A percentile compares a stretch with the other conserved stretches of the same genome.
Conservation (phyloP, 2,113 vertebrate species). For the Caranx ignobilis region DNA sequence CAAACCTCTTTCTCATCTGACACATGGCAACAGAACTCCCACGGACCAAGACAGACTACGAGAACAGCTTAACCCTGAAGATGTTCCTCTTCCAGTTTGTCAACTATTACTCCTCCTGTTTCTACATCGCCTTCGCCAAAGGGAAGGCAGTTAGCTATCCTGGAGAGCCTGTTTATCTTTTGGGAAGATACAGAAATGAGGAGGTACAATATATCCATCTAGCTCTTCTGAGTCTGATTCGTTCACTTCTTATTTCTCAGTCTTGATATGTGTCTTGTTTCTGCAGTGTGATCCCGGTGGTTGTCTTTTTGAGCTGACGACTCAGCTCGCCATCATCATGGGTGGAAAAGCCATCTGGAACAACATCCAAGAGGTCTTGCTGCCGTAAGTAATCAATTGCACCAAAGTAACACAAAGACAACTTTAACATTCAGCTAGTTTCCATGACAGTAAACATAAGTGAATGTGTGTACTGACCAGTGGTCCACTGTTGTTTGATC, state of each 20-base stretch:
- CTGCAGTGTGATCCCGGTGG: constrained; percentile 94
- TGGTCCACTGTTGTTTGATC: neutral
- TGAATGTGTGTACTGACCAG: too few species aligned
- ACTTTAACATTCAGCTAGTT: neutral
- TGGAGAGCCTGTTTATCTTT: constrained; percentile 89
- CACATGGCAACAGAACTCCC: constrained; percentile 87
- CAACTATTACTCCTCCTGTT: constrained; percentile 97
- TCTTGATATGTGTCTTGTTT: constrained; percentile 22
- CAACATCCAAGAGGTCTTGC: constrained; percentile 93
- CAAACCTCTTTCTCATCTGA: neutral
- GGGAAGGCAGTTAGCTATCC: constrained; percentile 93
- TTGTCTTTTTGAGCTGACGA: constrained; percentile 93
- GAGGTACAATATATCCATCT: constrained; percentile 82
- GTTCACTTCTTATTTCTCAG: neutral
- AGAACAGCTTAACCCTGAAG: constrained; percentile 96
- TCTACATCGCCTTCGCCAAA: constrained; percentile 96
- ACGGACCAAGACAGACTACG: constrained; percentile 93
- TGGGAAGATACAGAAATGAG: constrained; percentile 92
- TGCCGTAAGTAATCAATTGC: constrained; percentile 88
- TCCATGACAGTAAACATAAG: too few species aligned
- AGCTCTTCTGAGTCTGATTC: neutral
- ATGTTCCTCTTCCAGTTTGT: constrained; percentile 98
- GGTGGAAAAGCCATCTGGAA: constrained; percentile 97
- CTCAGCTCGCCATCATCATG: constrained; percentile 94
- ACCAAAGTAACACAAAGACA: too few species aligned